phyloP scores from a whole-genome alignment of 2,888 invertebrate species.

The Incurvaria masculella region DNA sequence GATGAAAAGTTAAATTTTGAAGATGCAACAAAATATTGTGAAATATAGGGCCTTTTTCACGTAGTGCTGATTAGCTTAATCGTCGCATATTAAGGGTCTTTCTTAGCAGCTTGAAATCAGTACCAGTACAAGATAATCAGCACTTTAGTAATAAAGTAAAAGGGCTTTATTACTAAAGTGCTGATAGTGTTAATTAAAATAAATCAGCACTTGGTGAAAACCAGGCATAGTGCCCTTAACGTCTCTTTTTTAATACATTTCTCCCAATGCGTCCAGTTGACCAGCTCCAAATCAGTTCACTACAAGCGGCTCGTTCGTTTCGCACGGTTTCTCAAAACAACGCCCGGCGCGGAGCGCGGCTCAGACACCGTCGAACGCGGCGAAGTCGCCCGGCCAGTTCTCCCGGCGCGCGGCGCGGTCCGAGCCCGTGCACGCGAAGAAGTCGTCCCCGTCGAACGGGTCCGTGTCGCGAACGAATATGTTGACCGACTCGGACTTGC shows the following conservation, averaged over 20 bases:
- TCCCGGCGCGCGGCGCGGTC: slow-evolving; percentile 43
- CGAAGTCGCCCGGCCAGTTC: slow-evolving; percentile 51
- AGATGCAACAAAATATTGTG: neutral
- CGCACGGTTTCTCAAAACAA: neutral
- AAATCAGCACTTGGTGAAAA: no score
- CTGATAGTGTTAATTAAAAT: neutral
- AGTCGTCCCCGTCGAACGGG: slow-evolving; percentile 87
- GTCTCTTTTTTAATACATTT: neutral
- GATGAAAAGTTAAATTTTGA: neutral
- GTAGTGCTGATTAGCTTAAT: no score
- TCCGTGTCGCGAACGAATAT: slow-evolving; percentile 84
- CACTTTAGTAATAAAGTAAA: no score
- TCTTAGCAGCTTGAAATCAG: no score
- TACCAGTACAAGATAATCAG: no score
- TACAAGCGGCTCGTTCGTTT: neutral
- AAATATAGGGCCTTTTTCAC: no score
- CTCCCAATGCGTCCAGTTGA: neutral
- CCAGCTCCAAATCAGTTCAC: neutral
- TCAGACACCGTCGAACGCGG: slow-evolving; percentile 45
- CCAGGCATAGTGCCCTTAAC: neutral
- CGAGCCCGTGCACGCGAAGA: slow-evolving; percentile 64
- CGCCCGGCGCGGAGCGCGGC: neutral
- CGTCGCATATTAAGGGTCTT: no score
- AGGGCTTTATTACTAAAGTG: no score
- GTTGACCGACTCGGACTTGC: slow-evolving; percentile 87